Base-by-base conservation (phyloP, 2,797 vertebrate species). In the Nannoperca obscura region DNA sequence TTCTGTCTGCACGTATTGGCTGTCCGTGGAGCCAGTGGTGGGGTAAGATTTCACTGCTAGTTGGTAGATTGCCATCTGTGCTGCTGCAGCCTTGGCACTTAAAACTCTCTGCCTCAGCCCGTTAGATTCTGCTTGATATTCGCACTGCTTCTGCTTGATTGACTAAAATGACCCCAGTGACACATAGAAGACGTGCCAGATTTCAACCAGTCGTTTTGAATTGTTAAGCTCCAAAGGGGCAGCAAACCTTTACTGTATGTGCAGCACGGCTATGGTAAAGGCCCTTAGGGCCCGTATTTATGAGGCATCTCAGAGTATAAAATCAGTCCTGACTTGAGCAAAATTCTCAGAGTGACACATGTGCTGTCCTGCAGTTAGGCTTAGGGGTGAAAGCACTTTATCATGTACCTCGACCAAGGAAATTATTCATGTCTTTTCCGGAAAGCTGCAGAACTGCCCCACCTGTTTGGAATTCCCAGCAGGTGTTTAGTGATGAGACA, bases 71-170 rank as follows among this genome's bases (percentile, higher is more conserved):
- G 86, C 86, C 76, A 87, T 90, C 67, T 62, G 69, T 30, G 84
- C 73, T 87, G 84, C 88, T 91, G 90, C 91, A 90, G 89, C 81
- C 78, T 86, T 83, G 86, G 86, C 89, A 85, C 71, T 76, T 69
- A 36, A 71, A 88, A 65, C 58, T 8, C 71, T 85, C 80, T 55
- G 78, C 82, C 82, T 86, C 80, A 82, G 81, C 78, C 82, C 67
- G 15, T 86, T 83, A 85, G 82, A 65, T 67, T 72, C 72, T 15
- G 73, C 87, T 82, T 60, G 61, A 75, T 81, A 67, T 74, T 76
- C 74, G 66, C 40, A 8, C 57, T 62, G 78, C 85, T 81, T 86
- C 75, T 83, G 84, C 84, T 86, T 74, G 54, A 87, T 79, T 79
- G 67, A 50, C 76, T 83, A n/a, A 81, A 77, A 67, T 59, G 68